Conservation (phyloP, 1,140 invertebrate species). For the Drosophila pachea region DNA sequence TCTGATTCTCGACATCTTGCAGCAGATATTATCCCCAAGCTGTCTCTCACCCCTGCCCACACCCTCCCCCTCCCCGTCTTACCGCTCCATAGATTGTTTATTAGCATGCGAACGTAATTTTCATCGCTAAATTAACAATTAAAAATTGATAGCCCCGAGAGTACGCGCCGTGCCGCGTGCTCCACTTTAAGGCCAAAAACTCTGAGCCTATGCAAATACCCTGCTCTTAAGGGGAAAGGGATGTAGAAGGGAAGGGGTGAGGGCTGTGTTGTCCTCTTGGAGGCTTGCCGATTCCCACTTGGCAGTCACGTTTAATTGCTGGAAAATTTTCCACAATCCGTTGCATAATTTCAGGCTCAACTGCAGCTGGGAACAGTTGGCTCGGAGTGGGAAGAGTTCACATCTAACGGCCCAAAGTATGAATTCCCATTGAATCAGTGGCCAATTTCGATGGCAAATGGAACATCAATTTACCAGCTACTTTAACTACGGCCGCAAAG, state of each 20-base stretch:
- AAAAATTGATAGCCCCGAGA: slow-evolving; percentile 73
- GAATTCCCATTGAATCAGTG: too few relatives aligned
- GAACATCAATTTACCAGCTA: too few relatives aligned
- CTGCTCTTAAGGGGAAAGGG: neutral
- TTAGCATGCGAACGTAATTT: slow-evolving; percentile 59
- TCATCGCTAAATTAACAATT: slow-evolving; percentile 76
- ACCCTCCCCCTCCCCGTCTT: neutral
- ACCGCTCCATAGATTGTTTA: slow-evolving; percentile 22
- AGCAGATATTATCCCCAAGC: neutral
- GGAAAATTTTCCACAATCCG: slow-evolving; percentile 56
- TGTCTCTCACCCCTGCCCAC: neutral
- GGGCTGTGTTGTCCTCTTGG: neutral
- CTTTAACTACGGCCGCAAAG: too few relatives aligned
- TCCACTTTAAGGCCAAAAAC: slow-evolving; percentile 5
- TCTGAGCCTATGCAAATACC: slow-evolving; percentile 42
- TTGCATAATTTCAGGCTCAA: slow-evolving; percentile 40
- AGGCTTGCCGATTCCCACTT: slow-evolving; percentile 28
- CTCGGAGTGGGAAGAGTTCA: neutral
- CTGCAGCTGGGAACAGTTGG: neutral
- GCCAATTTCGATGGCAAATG: too few relatives aligned
- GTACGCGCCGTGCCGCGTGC: slow-evolving; percentile 16
- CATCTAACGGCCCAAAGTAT: neutral
- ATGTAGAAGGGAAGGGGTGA: neutral
- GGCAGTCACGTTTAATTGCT: slow-evolving; percentile 54
- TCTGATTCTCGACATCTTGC: slow-evolving; percentile 55